Evolutionary conservation across 2,888 invertebrate species (phyloP).

Genomic region (Apodemia zela): DNA sequence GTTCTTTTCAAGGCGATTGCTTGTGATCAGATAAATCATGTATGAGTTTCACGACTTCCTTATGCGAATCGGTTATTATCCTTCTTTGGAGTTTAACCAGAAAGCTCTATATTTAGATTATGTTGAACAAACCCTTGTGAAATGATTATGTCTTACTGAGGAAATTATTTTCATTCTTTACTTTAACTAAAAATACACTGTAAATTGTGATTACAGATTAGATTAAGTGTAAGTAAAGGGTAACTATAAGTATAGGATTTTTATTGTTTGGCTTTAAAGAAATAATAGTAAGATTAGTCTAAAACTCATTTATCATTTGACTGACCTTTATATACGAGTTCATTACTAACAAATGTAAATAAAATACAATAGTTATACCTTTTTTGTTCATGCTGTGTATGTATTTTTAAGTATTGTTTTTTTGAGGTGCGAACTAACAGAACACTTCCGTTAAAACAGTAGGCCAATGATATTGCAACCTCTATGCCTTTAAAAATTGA

Average conservation of each 20-base stretch:
- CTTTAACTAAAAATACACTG: background rate
- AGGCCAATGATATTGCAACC: conserved; percentile 19
- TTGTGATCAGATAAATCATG: conserved; percentile 63
- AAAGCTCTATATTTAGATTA: conserved; percentile 38
- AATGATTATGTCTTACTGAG: background rate
- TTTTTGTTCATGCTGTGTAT: background rate
- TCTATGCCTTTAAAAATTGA: background rate
- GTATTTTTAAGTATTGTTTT: conserved; percentile 16
- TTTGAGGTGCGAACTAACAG: conserved; percentile 22
- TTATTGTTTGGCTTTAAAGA: background rate
- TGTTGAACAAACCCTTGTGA: conserved; percentile 2
- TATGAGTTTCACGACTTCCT: conserved; percentile 55
- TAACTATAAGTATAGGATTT: background rate
- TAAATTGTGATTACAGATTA: background rate
- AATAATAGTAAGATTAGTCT: background rate
- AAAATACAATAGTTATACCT: background rate
- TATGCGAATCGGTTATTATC: conserved; percentile 44
- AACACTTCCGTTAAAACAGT: conserved; percentile 25
- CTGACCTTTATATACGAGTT: background rate
- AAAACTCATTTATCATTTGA: background rate
- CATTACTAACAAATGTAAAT: background rate
- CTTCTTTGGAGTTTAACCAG: conserved; percentile 41
- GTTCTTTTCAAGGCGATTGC: conserved; percentile 57
- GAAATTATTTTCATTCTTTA: background rate
- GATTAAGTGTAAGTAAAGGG: background rate